Percentiles rank a stretch among this genome's conserved stretches.
These are phyloP conservation scores for Drosophila mimetica DNA, from an alignment of 2,888 invertebrate genomes.

Conservation along the genomic window DNA sequence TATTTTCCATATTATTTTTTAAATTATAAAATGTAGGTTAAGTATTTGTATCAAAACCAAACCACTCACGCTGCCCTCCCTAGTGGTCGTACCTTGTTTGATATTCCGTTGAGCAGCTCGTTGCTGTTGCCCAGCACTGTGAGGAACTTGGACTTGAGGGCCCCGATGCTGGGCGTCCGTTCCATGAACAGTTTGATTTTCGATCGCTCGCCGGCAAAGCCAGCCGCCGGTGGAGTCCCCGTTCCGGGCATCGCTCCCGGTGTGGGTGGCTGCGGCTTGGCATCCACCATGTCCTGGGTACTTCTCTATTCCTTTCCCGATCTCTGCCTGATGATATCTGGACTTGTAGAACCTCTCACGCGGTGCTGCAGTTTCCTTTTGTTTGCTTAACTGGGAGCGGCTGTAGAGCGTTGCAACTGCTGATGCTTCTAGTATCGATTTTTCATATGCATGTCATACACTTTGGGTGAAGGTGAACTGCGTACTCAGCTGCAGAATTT, in stretches of 20 bases:
- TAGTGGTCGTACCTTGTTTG: slow-evolving; percentile 83
- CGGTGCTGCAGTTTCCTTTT: slow-evolving; percentile 3
- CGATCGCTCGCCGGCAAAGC: slow-evolving; percentile 83
- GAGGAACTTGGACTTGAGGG: slow-evolving; percentile 85
- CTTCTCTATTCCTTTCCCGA: too few relatives aligned
- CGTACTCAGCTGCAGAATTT: slow-evolving; percentile 24
- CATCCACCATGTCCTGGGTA: slow-evolving; percentile 60
- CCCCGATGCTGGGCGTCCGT: slow-evolving; percentile 84
- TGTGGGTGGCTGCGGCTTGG: slow-evolving; percentile 65
- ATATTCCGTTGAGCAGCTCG: slow-evolving; percentile 85
- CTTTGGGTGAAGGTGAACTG: slow-evolving; percentile 33
- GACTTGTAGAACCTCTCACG: slow-evolving; percentile 3
- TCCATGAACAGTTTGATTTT: slow-evolving; percentile 85
- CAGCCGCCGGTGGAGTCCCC: slow-evolving; percentile 75
- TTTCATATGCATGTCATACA: slow-evolving; percentile 53
- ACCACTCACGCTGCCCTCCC: slow-evolving; percentile 10
- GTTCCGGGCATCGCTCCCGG: slow-evolving; percentile 69
- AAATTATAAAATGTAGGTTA: background rate
- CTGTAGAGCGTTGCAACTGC: slow-evolving; percentile 27
- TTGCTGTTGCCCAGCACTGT: slow-evolving; percentile 85
- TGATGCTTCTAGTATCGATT: slow-evolving; percentile 63
- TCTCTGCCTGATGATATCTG: background rate
- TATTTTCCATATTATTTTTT: too few relatives aligned
- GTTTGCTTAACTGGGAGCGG: slow-evolving; percentile 39
- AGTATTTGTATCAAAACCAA: background rate